Evolutionary conservation across 37 sponge, comb jelly and placozoan species (phyloP).

Genomic region (Hexactinellida sp.): DNA sequence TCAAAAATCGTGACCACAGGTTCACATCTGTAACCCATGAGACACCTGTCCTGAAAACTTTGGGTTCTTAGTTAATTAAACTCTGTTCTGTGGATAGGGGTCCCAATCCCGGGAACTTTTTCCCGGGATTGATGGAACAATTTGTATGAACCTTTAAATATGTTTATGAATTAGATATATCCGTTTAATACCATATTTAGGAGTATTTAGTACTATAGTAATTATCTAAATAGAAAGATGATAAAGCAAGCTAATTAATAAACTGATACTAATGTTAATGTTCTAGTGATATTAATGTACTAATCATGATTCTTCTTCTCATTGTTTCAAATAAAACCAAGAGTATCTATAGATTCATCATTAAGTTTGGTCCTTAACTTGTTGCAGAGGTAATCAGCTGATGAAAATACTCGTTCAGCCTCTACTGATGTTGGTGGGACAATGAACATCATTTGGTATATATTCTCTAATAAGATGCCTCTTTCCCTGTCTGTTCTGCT

Average conservation of each 20-base stretch:
- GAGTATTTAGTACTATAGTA: background rate
- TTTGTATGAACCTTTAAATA: background rate
- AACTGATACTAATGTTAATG: background rate
- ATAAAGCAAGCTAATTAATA: background rate
- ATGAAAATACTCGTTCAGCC: constrained; percentile 6
- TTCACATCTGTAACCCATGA: too few species aligned
- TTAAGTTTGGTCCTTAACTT: too few species aligned
- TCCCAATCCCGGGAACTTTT: too few species aligned
- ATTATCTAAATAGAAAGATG: background rate
- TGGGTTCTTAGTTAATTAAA: too few species aligned
- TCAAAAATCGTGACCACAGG: too few species aligned
- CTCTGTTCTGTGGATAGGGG: too few species aligned
- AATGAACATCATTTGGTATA: constrained; percentile 3
- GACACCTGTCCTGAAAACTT: too few species aligned
- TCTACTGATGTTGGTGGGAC: constrained; percentile 16
- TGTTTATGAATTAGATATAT: background rate
- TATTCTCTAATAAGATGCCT: background rate
- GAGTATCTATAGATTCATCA: constrained; percentile 13
- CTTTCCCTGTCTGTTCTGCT: background rate
- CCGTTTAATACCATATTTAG: background rate
- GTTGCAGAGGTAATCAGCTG: background rate
- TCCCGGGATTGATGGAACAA: too few species aligned
- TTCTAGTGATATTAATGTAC: background rate
- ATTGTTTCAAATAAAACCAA: background rate
- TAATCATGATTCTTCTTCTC: background rate